Evolutionary conservation across 2,888 invertebrate genomes (phyloP), one percentile per base, ranked within the genome.

Genomic region (Autographa gamma): DNA sequence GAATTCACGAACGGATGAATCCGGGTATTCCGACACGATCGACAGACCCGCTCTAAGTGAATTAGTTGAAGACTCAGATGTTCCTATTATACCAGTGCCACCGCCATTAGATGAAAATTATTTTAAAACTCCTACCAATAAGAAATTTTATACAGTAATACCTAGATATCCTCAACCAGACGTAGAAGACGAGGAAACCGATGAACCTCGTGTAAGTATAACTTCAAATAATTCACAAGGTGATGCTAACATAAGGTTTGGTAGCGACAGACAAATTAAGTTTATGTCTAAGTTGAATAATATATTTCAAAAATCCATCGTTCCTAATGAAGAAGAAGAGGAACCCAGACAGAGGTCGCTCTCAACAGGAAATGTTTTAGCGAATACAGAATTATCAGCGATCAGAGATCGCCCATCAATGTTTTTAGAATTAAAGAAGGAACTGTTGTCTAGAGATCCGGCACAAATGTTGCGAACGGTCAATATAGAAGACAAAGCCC

Each of bases 21-120:
- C 95, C 38, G 95, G 95, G 7, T 95, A 95, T 77, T 95, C 94
- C 0, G 95, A 95, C 81, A 95, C 95, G 13, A 87, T 94, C 18
- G 95, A 95, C 56, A 92, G 87, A 77, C 91, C 88, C 61, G 85
- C 82, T 25, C 80, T 92, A 0, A 90, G 88, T 70, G 93, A 91
- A 74, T 92, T 92, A 16, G 77, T 85, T 61, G 92, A 93, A 68
- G 90, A 91, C 58, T 74, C 52, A 88, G 89, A 91, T 62, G 78
- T 82, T 59, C 87, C 90, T 14, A 87, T 88, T 63, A 95, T 95
- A 80, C 95, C 95, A 16, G 82, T 86, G 6, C 95, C 96, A 9
- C 95, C 95, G 14, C 95, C 95, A 1, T 80, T 94, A 67, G 93
- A 95, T 60, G 93, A 93, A 79, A 89, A 89, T 66, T 92, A 85